phyloP scores from a whole-genome alignment of 2,113 vertebrate genomes.

The Lophura nycthemera region DNA sequence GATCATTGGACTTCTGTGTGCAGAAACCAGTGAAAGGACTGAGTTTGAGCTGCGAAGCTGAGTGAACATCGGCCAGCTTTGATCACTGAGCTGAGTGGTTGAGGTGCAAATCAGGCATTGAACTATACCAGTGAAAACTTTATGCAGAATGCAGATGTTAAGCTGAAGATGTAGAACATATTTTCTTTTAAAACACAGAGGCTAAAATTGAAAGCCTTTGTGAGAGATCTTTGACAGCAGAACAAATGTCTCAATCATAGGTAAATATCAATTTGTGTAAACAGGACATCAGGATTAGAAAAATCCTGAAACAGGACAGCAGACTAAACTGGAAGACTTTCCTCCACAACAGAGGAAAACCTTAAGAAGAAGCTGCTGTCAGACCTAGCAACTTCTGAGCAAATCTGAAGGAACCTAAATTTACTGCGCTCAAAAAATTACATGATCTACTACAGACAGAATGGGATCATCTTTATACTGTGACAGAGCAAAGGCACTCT shows the following conservation, averaged over 20 bases:
- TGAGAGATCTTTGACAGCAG: background rate
- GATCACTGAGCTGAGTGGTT: background rate
- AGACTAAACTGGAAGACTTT: background rate
- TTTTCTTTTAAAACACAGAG: background rate
- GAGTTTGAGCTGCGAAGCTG: background rate
- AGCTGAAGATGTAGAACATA: background rate
- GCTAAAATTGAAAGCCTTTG: background rate
- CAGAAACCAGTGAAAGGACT: background rate
- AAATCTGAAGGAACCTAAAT: background rate
- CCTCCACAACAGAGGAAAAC: background rate
- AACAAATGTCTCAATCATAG: background rate
- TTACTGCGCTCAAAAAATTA: background rate
- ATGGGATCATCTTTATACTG: background rate
- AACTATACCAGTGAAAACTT: background rate
- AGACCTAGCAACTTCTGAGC: background rate
- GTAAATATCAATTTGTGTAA: background rate
- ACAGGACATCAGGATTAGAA: background rate
- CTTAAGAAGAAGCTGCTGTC: background rate
- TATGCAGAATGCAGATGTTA: background rate
- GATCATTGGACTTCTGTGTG: background rate
- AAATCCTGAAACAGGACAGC: background rate
- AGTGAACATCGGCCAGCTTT: background rate
- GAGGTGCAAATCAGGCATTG: background rate
- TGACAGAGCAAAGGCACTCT: background rate
- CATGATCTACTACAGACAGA: background rate